Evolutionary conservation across 2,797 vertebrate species (phyloP).

Genomic region (Melanotaenia trifasciata): DNA sequence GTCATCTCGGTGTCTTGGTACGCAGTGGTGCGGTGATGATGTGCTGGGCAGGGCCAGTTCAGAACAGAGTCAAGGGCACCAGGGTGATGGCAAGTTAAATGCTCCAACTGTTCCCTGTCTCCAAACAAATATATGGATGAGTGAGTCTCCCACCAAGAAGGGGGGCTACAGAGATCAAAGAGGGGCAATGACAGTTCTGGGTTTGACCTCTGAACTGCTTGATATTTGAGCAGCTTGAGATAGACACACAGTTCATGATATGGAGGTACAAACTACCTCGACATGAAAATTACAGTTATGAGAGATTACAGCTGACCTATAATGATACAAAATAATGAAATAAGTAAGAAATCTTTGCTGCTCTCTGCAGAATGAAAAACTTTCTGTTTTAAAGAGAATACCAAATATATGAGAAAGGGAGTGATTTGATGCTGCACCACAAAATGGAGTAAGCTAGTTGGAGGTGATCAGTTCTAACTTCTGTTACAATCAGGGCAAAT

Average conservation of each 20-base stretch:
- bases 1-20: conserved; percentile 79
- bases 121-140: conserved; percentile 80
- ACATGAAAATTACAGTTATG: background rate
- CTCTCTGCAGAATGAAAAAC: background rate
- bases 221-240: conserved; percentile 35
- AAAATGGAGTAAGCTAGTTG: background rate
- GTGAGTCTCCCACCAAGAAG: conserved; percentile 38
- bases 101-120: conserved; percentile 79
- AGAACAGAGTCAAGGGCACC: conserved; percentile 78
- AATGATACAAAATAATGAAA: background rate
- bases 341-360: background rate
- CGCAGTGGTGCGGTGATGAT: conserved; percentile 79
- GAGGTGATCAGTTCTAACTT: background rate
- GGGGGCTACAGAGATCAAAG: conserved; percentile 49
- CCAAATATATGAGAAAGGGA: background rate
- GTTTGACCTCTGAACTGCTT: conserved; percentile 63
- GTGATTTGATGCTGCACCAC: background rate
- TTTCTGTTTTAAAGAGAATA: rapidly evolving
- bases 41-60: conserved; percentile 74
- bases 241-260: conserved; percentile 24
- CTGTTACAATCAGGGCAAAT: conserved; percentile 2
- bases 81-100: conserved; percentile 78
- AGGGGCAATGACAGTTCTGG: conserved; percentile 48
- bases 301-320: background rate
- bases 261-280: conserved; percentile 1